Evolutionary conservation across 2,888 invertebrate genomes (phyloP).

Genomic region (Priocnemis perturbator): DNA sequence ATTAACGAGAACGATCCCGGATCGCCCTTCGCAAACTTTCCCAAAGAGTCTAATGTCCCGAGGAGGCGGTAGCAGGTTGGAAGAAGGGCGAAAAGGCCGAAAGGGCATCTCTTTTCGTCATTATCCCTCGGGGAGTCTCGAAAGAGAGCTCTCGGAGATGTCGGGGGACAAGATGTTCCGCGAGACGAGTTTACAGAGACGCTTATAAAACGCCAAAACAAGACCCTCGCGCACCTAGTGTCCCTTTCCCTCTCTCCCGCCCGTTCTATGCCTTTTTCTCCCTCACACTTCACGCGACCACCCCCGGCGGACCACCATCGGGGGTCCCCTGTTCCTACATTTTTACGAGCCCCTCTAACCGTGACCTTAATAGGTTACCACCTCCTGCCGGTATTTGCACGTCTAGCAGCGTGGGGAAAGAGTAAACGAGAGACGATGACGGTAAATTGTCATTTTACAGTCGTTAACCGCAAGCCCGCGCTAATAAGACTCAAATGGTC

Average conservation of each 20-base stretch:
- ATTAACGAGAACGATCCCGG: not conserved
- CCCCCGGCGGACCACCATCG: not conserved
- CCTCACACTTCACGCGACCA: too few species aligned
- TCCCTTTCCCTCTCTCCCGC: too few species aligned
- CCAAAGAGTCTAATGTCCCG: constrained; percentile 7
- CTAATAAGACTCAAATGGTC: constrained; percentile 72
- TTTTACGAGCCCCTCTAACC: constrained; percentile 49
- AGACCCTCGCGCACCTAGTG: constrained; percentile 17
- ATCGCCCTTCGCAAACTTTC: constrained; percentile 2
- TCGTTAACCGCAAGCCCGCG: constrained; percentile 72
- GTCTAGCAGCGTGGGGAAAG: constrained; percentile 29
- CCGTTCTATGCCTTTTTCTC: constrained; percentile 11
- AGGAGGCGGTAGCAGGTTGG: constrained; percentile 25
- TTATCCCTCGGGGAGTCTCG: constrained; percentile 67
- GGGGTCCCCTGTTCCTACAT: constrained; percentile 10
- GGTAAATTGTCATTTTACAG: constrained; percentile 70
- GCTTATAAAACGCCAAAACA: constrained; percentile 54
- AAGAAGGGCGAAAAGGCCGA: constrained; percentile 39
- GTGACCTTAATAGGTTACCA: constrained; percentile 46
- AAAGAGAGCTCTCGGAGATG: constrained; percentile 39
- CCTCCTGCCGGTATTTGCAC: constrained; percentile 41
- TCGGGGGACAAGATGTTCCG: constrained; percentile 4
- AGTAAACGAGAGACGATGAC: constrained; percentile 20
- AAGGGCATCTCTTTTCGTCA: constrained; percentile 60
- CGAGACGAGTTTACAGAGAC: constrained; percentile 30